Evolutionary conservation across 2,797 vertebrate species (phyloP), one percentile per base, ranked within the genome.

Genomic region (Xiphophorus birchmanni): DNA sequence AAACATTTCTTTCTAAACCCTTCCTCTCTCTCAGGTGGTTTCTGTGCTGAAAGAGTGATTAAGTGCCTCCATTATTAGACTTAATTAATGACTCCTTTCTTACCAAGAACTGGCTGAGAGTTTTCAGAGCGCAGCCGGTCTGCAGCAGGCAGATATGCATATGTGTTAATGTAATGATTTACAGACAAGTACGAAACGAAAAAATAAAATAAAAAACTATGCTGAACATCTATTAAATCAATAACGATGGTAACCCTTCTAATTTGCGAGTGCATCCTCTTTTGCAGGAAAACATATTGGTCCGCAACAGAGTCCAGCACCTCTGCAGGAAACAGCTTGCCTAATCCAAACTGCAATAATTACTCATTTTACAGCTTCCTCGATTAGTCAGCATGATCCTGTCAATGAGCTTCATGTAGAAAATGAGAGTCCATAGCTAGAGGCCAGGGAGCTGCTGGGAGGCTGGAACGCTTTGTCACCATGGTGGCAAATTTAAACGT

Each of bases 21-120:
- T 77, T 32, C 69, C 60, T 69, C 72, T 86, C 75, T 87, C 52
- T 54, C 87, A 80, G 83, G 87, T 89, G 80, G 72, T 42, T 82
- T 83, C 73, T 44, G 77, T 80, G 76, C 83, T 83, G 84, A 82
- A 84, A 74, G 73, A 81, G 82, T 92, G 87, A 94, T 94, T 80
- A 93, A 95, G 78, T 86, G 80, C 85, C 85, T 93, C 88, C 75
- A 92, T 95, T 92, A 91, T 71, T 88, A 80, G 88, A 92, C 84
- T 86, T 91, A 93, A 95, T 93, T 92, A 92, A 87, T 71, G 86
- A 86, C 87, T 90, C 78, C 83, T 82, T 76, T 81, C 86, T 89
- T 82, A 77, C 67, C 89, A 85, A 89, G 84, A 92, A 87, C n/a
- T 78, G 85, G 54, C 87, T 60, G n/a, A 80, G 52, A 81, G 79